Evolutionary conservation across 2,113 vertebrate genomes (phyloP).

Genomic region (Aphelocoma coerulescens): DNA sequence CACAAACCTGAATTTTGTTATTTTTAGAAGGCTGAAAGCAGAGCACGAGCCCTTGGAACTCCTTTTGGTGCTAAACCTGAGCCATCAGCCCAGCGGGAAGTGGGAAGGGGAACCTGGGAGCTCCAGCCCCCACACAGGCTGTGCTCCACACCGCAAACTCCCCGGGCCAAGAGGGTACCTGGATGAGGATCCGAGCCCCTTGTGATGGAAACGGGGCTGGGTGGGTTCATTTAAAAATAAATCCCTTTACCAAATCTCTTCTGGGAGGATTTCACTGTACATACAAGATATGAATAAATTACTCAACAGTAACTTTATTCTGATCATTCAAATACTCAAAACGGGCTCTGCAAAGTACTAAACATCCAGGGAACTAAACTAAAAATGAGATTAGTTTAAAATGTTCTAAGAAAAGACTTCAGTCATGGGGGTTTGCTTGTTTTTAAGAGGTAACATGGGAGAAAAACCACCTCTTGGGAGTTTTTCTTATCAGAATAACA

Average conservation of each 20-base stretch:
- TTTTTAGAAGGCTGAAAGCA: neutral
- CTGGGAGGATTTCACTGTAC: neutral
- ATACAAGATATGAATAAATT: constrained; percentile 34
- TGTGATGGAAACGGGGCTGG: rapidly evolving
- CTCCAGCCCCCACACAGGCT: neutral
- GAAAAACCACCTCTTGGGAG: neutral
- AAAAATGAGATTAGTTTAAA: constrained; percentile 16
- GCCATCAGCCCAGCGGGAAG: rapidly evolving
- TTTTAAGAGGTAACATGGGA: neutral
- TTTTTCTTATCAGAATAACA: neutral
- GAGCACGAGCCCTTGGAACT: rapidly evolving
- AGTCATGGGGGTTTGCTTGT: neutral
- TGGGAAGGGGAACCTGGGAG: neutral
- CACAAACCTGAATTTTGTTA: neutral
- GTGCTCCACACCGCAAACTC: neutral
- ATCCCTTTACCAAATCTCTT: constrained; percentile 22
- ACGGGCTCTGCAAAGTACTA: constrained; percentile 4
- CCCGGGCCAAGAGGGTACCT: neutral
- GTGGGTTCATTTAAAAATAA: neutral
- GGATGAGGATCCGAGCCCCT: neutral
- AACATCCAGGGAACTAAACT: constrained; percentile 48
- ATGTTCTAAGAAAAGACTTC: neutral
- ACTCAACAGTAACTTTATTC: constrained; percentile 52
- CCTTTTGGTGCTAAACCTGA: neutral
- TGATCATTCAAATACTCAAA: constrained; percentile 10